Evolutionary conservation across 53 echinoderm and acorn worm species (phyloP).

Genomic region (Stichopus horrens): DNA sequence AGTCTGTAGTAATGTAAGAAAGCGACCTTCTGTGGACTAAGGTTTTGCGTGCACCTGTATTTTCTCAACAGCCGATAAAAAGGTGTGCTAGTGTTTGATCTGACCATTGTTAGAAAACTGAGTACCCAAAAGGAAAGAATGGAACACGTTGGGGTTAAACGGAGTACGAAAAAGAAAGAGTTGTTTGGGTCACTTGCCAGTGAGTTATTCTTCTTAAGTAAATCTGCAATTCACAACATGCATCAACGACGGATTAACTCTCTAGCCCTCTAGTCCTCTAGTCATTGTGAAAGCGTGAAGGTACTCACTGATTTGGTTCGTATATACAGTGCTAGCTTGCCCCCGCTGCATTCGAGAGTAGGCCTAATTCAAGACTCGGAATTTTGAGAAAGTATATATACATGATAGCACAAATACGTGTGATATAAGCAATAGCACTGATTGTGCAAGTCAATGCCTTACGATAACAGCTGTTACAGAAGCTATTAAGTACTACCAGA

Average conservation of each 20-base stretch:
- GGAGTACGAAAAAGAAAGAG: background rate
- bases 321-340: no score
- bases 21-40: background rate
- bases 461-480: no score
- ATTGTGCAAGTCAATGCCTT: no score
- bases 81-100: slow-evolving; percentile 9
- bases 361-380: no score
- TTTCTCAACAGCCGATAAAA: background rate
- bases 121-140: background rate
- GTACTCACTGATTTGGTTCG: no score
- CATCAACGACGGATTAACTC: background rate
- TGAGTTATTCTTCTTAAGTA: slow-evolving; percentile 9
- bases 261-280: no score
- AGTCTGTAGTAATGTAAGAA: background rate
- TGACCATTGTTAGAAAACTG: background rate
- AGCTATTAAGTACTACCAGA: no score
- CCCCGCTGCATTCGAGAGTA: no score
- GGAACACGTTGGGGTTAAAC: slow-evolving; percentile 17
- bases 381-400: no score
- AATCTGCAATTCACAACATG: background rate
- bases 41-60: background rate
- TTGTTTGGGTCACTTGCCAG: slow-evolving; percentile 30
- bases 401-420: no score
- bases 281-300: no score
- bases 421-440: no score